These are phyloP conservation scores for Calameuta idolon DNA, from an alignment of 2,888 invertebrate genomes.

Conservation along the genomic window DNA sequence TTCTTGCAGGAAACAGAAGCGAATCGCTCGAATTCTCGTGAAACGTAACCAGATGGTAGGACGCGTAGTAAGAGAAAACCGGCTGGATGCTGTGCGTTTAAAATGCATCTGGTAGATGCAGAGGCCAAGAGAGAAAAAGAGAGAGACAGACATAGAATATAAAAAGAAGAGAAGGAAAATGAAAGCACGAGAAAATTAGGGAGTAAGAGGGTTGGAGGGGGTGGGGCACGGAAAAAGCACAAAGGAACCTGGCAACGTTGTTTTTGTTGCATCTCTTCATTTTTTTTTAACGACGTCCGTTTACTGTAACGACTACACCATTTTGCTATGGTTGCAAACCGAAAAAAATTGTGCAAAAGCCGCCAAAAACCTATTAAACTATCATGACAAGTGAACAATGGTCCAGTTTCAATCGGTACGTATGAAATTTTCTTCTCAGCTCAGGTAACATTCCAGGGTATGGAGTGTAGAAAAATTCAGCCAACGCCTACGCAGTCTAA, in stretches of 20 bases:
- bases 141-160: constrained; percentile 16
- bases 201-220: too few relatives aligned
- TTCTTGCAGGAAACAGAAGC: not conserved
- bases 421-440: not conserved
- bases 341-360: not conserved
- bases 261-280: not conserved
- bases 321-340: not conserved
- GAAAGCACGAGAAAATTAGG: not conserved
- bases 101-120: not conserved
- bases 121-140: not conserved
- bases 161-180: constrained; percentile 2
- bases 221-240: not conserved
- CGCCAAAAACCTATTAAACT: not conserved
- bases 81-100: not conserved
- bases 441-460: not conserved
- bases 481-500: not conserved
- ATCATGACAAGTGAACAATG: not conserved
- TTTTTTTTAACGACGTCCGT: not conserved
- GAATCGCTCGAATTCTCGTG: not conserved
- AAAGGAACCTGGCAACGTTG: not conserved
- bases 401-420: not conserved
- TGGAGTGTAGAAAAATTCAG: not conserved
- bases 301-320: not conserved
- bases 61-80: not conserved
- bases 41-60: not conserved